A percentile compares a stretch with the other conserved stretches of the same genome.
Evolutionary conservation across 2,888 invertebrate genomes (phyloP).

Genomic region (Mystacides longicornis): DNA sequence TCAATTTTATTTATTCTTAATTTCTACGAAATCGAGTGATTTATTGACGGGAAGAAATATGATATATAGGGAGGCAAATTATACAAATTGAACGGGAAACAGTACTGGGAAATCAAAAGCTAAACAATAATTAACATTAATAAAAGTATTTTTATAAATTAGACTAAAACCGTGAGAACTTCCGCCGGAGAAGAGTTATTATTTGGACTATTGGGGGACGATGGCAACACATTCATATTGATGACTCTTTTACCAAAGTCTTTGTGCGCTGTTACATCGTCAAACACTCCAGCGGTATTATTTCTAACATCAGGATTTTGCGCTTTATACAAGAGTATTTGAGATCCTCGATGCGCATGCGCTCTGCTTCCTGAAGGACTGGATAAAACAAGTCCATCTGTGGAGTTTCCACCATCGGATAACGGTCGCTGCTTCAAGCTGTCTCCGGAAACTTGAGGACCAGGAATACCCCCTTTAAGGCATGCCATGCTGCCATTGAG

Average conservation of each 20-base stretch:
- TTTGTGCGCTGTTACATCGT: constrained; percentile 54
- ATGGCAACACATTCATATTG: constrained; percentile 34
- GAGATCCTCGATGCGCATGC: constrained; percentile 46
- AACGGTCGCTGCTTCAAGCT: constrained; percentile 21
- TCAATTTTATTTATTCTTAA: too few species aligned
- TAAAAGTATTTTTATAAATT: too few species aligned
- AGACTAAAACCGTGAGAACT: constrained; percentile 26
- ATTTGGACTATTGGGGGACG: constrained; percentile 9
- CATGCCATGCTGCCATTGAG: constrained; percentile 47
- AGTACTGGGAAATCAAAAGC: too few species aligned
- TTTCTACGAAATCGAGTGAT: too few species aligned
- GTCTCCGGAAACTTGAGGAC: constrained; percentile 41
- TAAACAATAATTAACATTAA: too few species aligned
- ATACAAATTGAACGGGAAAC: too few species aligned
- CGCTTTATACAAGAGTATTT: constrained; percentile 71
- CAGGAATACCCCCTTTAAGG: constrained; percentile 34
- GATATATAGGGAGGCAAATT: not conserved
- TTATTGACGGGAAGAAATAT: too few species aligned
- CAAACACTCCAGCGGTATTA: constrained; percentile 64
- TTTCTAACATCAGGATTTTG: constrained; percentile 79
- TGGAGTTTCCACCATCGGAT: constrained; percentile 24
- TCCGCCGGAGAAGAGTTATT: constrained; percentile 22
- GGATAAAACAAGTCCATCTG: constrained; percentile 26
- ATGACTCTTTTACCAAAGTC: constrained; percentile 72
- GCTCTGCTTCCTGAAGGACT: constrained; percentile 29